These are phyloP conservation scores for Dicentrarchus labrax DNA, from an alignment of 2,113 vertebrate genomes.

Conservation along the genomic window DNA sequence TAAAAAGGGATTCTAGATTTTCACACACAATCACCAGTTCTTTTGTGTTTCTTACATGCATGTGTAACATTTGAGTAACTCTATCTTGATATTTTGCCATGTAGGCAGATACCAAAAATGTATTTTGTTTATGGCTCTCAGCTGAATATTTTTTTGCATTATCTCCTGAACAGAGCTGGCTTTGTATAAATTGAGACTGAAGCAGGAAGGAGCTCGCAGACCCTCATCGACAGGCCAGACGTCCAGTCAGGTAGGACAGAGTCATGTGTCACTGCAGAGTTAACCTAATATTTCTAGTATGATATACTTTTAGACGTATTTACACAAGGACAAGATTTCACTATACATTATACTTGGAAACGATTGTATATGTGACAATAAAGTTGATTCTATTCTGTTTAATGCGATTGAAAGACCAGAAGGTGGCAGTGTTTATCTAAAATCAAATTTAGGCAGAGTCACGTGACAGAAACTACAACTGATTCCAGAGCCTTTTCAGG, in stretches of 20 bases:
- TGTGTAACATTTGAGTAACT: neutral
- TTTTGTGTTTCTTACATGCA: neutral
- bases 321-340: too few relatives aligned
- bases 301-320: neutral
- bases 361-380: too few relatives aligned
- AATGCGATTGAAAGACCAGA: slow-evolving; percentile 15
- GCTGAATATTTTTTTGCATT: neutral
- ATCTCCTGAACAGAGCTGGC: slow-evolving; percentile 82
- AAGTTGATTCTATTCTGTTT: neutral
- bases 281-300: neutral
- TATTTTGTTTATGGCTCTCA: neutral
- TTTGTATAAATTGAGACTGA: slow-evolving; percentile 86
- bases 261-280: slow-evolving; percentile 12
- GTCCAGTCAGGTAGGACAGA: slow-evolving; percentile 83
- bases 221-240: slow-evolving; percentile 71
- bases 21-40: neutral
- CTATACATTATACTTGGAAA: too few relatives aligned
- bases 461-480: slow-evolving; percentile 72
- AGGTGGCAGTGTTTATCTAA: slow-evolving; percentile 65
- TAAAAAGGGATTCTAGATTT: neutral
- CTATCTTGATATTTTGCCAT: neutral
- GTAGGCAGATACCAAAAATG: neutral
- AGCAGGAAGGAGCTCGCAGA: slow-evolving; percentile 88
- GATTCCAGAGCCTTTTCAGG: slow-evolving; percentile 59
- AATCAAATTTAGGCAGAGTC: neutral